Evolutionary conservation across 1,140 invertebrate genomes (phyloP), one percentile per base, ranked within the genome.

Genomic region (Pentalonia nigronervosa): DNA sequence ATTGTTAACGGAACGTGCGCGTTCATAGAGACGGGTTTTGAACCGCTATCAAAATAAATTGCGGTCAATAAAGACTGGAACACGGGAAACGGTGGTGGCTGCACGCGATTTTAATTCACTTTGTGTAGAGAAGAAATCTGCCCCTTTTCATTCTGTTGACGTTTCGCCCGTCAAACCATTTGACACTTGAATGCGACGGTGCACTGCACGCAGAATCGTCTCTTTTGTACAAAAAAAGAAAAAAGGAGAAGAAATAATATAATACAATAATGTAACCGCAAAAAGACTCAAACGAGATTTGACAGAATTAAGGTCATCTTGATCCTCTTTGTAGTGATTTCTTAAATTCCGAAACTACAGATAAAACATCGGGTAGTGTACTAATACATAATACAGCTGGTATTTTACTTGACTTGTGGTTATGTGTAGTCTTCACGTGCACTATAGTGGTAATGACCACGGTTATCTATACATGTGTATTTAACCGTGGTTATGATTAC

Each of bases 141-240:
- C 91, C 91, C 91, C 81, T 93, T 93, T 93, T 93, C 91, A 93
- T 93, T 93, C 91, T 93, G 91, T 93, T 93, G 91, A 93, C 91
- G 91, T 93, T 93, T 93, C 48, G 48, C 81, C 81, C 91, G 91
- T 93, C 91, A 93, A 93, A 93, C 81, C 90, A 45, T 91, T 91
- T 83, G 90, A 81, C 90, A 91, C 76, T 83, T 91, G 60, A 91
- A 76, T 91, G 90, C 67, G 45, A 30, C 86, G 45, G 48, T 25
- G 50, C 47, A n/a, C 34, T 30, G 89, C 56, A 67, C 53, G 53
- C 53, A 25, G 53, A 90, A 90, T 67, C 89, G 56, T 90, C 53
- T 90, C 89, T 60, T 90, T 90, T 90, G 53, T 41, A 88, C 45
- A 36, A 60, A 36, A 87, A 48, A 67, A 67, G 17, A 67, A 67